These are phyloP conservation scores for Phalera bucephala DNA, from an alignment of 2,888 invertebrate genomes.

Conservation along the genomic window DNA sequence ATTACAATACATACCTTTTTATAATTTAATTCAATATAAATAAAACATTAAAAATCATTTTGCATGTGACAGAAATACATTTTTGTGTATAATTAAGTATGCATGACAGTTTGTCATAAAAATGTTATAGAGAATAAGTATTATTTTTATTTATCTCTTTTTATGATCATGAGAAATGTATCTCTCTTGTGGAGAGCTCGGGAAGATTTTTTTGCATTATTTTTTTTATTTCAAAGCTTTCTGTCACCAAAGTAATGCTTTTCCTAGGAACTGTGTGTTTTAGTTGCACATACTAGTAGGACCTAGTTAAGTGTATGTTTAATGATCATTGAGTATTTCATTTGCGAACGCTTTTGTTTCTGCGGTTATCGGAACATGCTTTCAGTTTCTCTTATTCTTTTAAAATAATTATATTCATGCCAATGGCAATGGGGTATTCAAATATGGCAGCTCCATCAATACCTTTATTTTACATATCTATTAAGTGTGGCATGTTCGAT, in stretches of 20 bases:
- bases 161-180: constrained; percentile 46
- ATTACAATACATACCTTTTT: constrained; percentile 27
- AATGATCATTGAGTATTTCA: constrained; percentile 9
- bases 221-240: constrained; percentile 57
- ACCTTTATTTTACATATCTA: no score
- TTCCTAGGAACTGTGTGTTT: constrained; percentile 38
- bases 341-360: constrained; percentile 20
- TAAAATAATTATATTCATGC: no score
- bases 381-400: constrained; percentile 31
- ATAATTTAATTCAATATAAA: constrained; percentile 21
- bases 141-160: constrained; percentile 47
- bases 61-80: constrained; percentile 75
- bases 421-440: no score
- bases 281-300: constrained; percentile 45
- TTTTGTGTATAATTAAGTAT: constrained; percentile 48
- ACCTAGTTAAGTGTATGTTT: constrained; percentile 9
- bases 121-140: constrained; percentile 39
- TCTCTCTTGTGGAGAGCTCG: constrained; percentile 82
- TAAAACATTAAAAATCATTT: constrained; percentile 27
- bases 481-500: no score
- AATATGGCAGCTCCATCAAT: no score
- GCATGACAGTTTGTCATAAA: constrained; percentile 67
- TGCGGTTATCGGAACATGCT: constrained; percentile 14
- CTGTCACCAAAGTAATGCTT: constrained; percentile 66
- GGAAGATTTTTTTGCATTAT: constrained; percentile 65